Evolutionary conservation across 2,797 vertebrate species (phyloP), one percentile per base, ranked within the genome.

Genomic region (Podarcis siculus): DNA sequence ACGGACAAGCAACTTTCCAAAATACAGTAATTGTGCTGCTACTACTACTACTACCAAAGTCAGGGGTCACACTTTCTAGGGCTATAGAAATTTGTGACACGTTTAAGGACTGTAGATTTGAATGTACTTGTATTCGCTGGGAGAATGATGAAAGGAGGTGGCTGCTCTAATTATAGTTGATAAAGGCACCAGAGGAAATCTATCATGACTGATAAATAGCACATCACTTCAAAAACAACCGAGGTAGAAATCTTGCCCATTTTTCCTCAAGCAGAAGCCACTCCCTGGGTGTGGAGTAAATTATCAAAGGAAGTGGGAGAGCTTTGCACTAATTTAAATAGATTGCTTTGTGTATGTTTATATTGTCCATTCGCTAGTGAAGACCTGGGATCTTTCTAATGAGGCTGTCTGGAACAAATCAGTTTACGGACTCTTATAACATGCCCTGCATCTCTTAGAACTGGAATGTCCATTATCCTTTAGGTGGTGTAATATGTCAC

Each of bases 401-500:
- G 42, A 78, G 80, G 84, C 27, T 72, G 35, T 30, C 76, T 84
- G 35, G 69, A 32, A 61, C 79, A 27, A 61, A 84, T 84, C 66
- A 45, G 35, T 84, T 81, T 73, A 81, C 27, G 61, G 27, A 79
- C 30, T 39, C 81, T 79, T 64, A 37, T 23, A 86, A 25, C 21
- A 45, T 37, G 39, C 27, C 39, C 35, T 64, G 35, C 15, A 66
- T 90, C 82, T 91, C 89, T 87, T 15, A 92, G 89, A 64, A 64
- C 61, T 64, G 61, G 88, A 95, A 91, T 89, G 91, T 71, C 90
- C 82, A n/a, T 87, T 73, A 27, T 92, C 91, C 78, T 85, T 92
- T 91, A 87, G 83, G 91, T 91, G 91, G 91, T 86, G 90, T 90
- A 91, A 93, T 94, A 89, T 1, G 12, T 95, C 94, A 91, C 89